Evolutionary conservation across 2,888 invertebrate species (phyloP).

Genomic region (Rotaria magnacalcarata): DNA sequence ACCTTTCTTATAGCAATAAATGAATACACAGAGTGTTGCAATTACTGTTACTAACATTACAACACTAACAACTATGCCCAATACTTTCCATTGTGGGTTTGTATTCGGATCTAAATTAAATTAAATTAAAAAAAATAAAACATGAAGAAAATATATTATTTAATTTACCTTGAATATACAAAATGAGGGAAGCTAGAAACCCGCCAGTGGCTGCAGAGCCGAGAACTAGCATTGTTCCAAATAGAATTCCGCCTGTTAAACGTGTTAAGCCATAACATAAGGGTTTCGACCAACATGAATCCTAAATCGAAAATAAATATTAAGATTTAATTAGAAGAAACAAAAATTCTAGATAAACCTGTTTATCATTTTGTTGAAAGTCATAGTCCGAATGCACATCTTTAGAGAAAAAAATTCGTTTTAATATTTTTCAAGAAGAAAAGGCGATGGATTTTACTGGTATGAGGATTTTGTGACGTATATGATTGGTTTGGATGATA

Average conservation of each 20-base stretch:
- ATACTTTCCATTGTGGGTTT: conserved; percentile 13
- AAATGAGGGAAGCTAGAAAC: background rate
- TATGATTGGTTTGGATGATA: background rate
- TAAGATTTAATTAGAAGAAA: background rate
- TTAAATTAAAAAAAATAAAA: background rate
- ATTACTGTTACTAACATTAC: background rate
- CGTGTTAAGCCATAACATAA: conserved; percentile 4
- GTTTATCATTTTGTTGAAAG: background rate
- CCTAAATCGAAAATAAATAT: background rate
- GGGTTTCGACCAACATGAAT: background rate
- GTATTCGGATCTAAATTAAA: background rate
- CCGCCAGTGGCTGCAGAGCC: background rate
- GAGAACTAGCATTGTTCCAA: background rate
- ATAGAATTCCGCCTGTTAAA: background rate
- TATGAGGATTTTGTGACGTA: no score
- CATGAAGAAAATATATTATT: background rate
- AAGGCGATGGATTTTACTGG: no score
- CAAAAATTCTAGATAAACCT: background rate
- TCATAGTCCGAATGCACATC: background rate
- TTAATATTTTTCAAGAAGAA: no score
- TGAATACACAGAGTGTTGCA: background rate
- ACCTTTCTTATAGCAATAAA: background rate
- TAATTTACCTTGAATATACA: background rate
- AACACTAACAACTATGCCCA: background rate
- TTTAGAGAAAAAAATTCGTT: no score